Evolutionary conservation across 2,888 invertebrate species (phyloP), one percentile per base, ranked within the genome.

Genomic region (Ophion ellenae): DNA sequence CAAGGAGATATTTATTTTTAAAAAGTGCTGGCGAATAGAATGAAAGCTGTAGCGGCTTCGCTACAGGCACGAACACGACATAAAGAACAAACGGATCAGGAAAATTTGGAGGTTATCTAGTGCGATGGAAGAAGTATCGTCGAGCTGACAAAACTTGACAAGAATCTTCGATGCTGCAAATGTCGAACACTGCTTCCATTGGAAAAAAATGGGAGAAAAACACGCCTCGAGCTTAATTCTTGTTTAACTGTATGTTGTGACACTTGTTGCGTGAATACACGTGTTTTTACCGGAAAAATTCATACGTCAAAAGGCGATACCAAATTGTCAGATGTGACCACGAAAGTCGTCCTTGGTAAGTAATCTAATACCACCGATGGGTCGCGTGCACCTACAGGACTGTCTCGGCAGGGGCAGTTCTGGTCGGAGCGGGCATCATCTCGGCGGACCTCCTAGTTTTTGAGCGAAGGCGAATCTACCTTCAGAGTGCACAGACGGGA

Each of bases 131-230:
- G 74, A 32, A 86, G 84, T 57, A 87, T 88, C 59, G 83, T 87
- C 7, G 86, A 87, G 28, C 70, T 86, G 40, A 47, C 57, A 82
- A 78, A 66, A 71, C 64, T 88, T 20, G 74, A 70, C 3, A 73
- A 86, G 45, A 84, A 86, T 57, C 75, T 88, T 3, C 85, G 79
- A 78, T 87, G 87, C 75, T 71, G 74, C n/a, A 64, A 80, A n/a
- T 88, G 87, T 74, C 36, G 76, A 53, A 73, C 81, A 73, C 80
- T 73, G 24, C 64, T 88, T 69, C 76, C 61, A 32, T 71, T 86
- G 24, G 82, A 83, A 74, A 85, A 83, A 24, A 86, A 85, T 71
- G 77, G 81, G 53, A 71, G 73, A 40, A 84, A 87, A 87, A 61
- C 40, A 69, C 74, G 70, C 45, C 40, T 82, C 36, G 76, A 75